Percentiles rank a stretch among this genome's conserved stretches.
These are phyloP conservation scores for Aporophyla lueneburgensis DNA, from an alignment of 2,888 invertebrate genomes.

Conservation along the genomic window DNA sequence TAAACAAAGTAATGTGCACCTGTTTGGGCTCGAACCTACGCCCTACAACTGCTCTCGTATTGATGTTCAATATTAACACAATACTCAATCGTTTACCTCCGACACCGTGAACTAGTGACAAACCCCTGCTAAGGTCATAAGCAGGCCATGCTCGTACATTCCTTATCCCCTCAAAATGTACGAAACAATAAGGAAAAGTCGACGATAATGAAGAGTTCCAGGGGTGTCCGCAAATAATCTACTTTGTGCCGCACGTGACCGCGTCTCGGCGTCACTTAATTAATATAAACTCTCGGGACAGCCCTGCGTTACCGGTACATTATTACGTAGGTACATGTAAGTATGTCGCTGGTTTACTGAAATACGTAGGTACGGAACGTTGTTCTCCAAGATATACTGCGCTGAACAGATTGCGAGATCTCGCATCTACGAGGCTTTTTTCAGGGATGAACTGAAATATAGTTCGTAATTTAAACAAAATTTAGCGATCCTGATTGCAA, in stretches of 20 bases:
- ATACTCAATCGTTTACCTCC: slow-evolving; percentile 6
- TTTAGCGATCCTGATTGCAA: not conserved
- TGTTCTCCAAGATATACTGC: slow-evolving; percentile 29
- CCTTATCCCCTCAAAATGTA: slow-evolving; percentile 48
- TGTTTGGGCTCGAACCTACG: no score
- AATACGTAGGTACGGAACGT: slow-evolving; percentile 9
- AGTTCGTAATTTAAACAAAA: not conserved
- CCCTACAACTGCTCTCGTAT: no score
- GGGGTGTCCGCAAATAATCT: slow-evolving; percentile 78
- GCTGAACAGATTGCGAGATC: slow-evolving; percentile 26
- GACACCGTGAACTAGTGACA: not conserved
- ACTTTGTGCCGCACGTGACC: slow-evolving; percentile 79
- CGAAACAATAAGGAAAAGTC: slow-evolving; percentile 74
- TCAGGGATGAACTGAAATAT: not conserved
- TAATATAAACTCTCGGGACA: slow-evolving; percentile 77
- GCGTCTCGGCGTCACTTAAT: slow-evolving; percentile 72
- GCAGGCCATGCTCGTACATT: slow-evolving; percentile 19
- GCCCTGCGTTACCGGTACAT: slow-evolving; percentile 62
- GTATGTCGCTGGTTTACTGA: slow-evolving; percentile 38
- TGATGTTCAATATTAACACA: not conserved
- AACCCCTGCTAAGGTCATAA: slow-evolving; percentile 21
- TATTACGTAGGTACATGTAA: slow-evolving; percentile 50
- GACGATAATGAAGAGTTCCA: slow-evolving; percentile 72
- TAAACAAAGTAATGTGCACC: no score
- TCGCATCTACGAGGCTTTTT: not conserved